Evolutionary conservation across 2,888 invertebrate species (phyloP).

Genomic region (Andrena bucephala): DNA sequence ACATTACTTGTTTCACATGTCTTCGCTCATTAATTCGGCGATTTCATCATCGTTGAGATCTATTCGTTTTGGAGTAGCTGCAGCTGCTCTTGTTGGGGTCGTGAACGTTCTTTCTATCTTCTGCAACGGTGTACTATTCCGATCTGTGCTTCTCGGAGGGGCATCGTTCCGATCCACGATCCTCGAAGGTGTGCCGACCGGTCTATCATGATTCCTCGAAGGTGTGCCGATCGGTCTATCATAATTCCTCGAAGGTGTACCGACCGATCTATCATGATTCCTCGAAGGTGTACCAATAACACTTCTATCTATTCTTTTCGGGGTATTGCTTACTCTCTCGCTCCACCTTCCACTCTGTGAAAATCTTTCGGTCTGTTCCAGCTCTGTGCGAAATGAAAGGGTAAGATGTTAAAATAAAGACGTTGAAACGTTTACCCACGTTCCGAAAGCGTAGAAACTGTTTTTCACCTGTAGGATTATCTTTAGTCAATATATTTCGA

Average conservation of each 20-base stretch:
- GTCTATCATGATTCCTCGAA: conserved; percentile 22
- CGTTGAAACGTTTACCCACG: background rate
- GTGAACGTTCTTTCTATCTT: conserved; percentile 17
- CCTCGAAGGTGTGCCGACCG: conserved; percentile 38
- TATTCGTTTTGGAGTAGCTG: conserved; percentile 34
- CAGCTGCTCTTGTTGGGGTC: conserved; percentile 55
- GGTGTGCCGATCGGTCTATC: conserved; percentile 41
- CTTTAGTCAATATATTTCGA: conserved; percentile 73
- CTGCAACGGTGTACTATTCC: conserved; percentile 27
- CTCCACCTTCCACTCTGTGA: conserved; percentile 47
- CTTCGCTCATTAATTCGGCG: conserved; percentile 55
- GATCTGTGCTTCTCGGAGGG: conserved; percentile 29
- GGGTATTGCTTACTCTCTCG: conserved; percentile 41
- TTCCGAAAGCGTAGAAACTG: background rate
- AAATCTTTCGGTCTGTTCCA: conserved; percentile 42
- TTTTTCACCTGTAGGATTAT: conserved; percentile 31
- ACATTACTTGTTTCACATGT: conserved; percentile 16
- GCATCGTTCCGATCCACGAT: conserved; percentile 17
- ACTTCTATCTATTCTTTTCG: conserved; percentile 18
- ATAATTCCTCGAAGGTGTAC: conserved; percentile 43
- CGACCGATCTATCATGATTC: background rate
- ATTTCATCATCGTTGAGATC: conserved; percentile 75
- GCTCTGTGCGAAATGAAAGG: conserved; percentile 29
- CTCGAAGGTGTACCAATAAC: conserved; percentile 15
- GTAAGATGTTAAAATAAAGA: background rate